A percentile compares a stretch with the other conserved stretches of the same genome.
These are phyloP conservation scores for Danio aesculapii DNA, from an alignment of 2,797 vertebrate species.

Conservation along the genomic window DNA sequence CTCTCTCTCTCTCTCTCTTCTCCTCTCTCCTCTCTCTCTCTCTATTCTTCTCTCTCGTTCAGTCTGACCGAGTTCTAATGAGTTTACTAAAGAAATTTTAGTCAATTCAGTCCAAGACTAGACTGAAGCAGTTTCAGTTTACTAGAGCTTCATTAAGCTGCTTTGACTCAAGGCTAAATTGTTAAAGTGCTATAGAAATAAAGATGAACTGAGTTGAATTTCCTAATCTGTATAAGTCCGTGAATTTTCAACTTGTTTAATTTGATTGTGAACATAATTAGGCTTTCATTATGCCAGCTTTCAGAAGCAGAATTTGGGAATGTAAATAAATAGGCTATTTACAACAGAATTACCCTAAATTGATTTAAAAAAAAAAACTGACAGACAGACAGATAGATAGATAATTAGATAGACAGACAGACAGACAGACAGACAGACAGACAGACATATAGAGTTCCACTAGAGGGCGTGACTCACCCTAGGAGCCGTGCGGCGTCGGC, in stretches of 20 bases:
- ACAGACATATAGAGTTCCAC: neutral
- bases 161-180: too few species aligned
- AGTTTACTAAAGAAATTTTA: too few species aligned
- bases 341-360: neutral
- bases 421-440: neutral
- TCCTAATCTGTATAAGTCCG: slow-evolving; percentile 4
- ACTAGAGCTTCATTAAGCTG: too few species aligned
- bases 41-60: too few species aligned
- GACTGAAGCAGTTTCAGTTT: too few species aligned
- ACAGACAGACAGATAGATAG: too few species aligned
- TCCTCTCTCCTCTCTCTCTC: too few species aligned
- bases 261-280: neutral
- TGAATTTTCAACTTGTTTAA: neutral
- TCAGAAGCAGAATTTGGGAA: neutral
- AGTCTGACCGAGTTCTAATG: too few species aligned
- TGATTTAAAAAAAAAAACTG: neutral
- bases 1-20: too few species aligned
- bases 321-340: neutral
- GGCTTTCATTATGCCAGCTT: neutral
- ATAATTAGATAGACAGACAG: neutral
- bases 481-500: slow-evolving; percentile 2
- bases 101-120: too few species aligned
- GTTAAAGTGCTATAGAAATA: too few species aligned
- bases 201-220: slow-evolving; percentile 1
- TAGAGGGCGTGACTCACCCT: slow-evolving; percentile 25